A percentile compares a stretch with the other conserved stretches of the same genome.
phyloP scores from a whole-genome alignment of 2,888 invertebrate genomes.

The Trachelus iudaicus region DNA sequence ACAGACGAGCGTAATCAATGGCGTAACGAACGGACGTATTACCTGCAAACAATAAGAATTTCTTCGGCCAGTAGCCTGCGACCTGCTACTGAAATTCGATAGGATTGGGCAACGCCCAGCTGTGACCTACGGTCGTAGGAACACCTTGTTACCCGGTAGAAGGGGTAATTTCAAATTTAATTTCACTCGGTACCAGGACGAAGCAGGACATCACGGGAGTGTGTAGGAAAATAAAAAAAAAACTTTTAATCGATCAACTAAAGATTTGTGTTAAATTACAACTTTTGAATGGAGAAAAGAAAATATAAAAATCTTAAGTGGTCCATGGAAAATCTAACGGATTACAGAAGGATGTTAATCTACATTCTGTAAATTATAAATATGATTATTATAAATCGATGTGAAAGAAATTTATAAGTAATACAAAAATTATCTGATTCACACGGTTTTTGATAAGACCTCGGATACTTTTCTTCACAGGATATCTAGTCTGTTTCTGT shows the following conservation, averaged over 20 bases:
- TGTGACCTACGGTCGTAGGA: slow-evolving; percentile 45
- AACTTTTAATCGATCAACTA: not conserved
- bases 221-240: not conserved
- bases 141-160: not conserved
- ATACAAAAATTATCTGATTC: not conserved
- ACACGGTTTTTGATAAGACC: not conserved
- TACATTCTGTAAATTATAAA: not conserved
- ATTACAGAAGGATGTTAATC: not conserved
- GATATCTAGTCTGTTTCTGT: not conserved
- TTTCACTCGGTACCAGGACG: not conserved
- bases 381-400: not conserved
- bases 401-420: not conserved
- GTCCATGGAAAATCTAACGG: not conserved
- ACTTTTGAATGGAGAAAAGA: not conserved
- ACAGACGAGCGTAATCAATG: slow-evolving; percentile 36
- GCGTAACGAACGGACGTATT: slow-evolving; percentile 50
- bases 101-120: slow-evolving; percentile 59
- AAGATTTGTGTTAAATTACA: not conserved
- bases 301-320: not conserved
- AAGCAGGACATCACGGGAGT: not conserved
- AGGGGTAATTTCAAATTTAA: not conserved
- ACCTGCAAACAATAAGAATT: slow-evolving; percentile 47
- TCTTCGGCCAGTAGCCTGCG: slow-evolving; percentile 34
- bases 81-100: slow-evolving; percentile 58
- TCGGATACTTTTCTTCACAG: not conserved